Evolutionary conservation across 2,113 vertebrate species (phyloP).

Genomic region (Chloroceryle aenea): DNA sequence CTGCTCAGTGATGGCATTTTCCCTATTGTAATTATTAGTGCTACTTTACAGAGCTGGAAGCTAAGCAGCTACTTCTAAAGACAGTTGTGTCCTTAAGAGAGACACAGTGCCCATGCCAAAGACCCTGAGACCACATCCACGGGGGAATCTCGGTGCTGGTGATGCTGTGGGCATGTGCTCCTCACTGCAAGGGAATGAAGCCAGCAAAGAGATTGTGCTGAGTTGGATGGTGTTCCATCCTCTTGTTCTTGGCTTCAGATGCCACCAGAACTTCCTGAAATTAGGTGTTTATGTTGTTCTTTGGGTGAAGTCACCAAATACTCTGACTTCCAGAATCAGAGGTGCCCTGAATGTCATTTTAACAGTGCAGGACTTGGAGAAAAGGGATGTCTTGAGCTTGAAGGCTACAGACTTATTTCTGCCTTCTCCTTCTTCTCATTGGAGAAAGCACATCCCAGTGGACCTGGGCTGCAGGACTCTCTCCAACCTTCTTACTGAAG

Average conservation of each 20-base stretch:
- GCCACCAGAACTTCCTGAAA: background rate
- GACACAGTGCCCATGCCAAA: fast-evolving
- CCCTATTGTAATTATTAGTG: background rate
- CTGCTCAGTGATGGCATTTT: background rate
- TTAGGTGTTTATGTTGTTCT: background rate
- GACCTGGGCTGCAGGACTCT: background rate
- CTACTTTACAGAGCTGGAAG: background rate
- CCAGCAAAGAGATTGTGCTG: background rate
- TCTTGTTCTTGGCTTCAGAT: background rate
- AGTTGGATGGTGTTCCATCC: fast-evolving
- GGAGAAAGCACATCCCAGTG: background rate
- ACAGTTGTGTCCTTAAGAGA: background rate
- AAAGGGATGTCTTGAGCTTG: background rate
- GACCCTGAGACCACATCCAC: background rate
- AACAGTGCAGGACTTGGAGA: background rate
- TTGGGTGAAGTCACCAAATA: background rate
- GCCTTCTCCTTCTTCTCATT: background rate
- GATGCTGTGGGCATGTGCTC: background rate
- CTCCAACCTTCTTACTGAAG: background rate
- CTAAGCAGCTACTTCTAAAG: background rate
- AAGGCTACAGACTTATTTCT: background rate
- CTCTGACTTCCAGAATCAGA: background rate
- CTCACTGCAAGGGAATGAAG: background rate
- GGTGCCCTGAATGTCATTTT: background rate
- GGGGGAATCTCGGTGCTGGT: background rate